Base-by-base conservation (phyloP, 1,140 invertebrate species). In the Cyrtorhinus lividipennis region DNA sequence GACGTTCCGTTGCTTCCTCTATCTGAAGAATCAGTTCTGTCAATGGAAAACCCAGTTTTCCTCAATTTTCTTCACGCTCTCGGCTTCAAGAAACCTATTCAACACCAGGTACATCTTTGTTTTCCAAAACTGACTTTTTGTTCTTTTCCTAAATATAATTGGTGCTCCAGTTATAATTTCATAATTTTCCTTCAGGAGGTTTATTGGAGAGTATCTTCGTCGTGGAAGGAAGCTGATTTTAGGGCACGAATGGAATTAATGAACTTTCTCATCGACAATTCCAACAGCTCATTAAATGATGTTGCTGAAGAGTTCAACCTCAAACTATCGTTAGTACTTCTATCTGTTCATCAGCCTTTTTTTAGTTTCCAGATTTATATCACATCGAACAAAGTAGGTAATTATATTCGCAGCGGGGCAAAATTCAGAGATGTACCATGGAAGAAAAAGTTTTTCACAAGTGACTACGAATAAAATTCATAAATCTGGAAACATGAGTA, bases 1-100 rank as follows among this genome's bases (percentile, higher is more conserved):
- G 63, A 64, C 24, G 63, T 64, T 18, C 63, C 63, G n/a, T 30
- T 64, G 20, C 27, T 64, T 13, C 63, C 63, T 23, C 30, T 64
- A 23, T 61, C 63, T 0, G 46, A 61, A 22, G 58, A 61, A 38
- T n/a, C 63, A 5, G 22, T 64, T 8, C 45, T 61, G 15, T 64
- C 63, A 1, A 56, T 64, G 18, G 63, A 64, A 23, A 56, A 64
- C 44, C 18, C 13, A 24, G 8, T 20, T 3, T 64, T 64, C 24
- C 25, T 48, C 20, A 12, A 26, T 1, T 61, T 64, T 26, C 30
- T 64, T 3, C 18, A 30, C 3, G 26, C 58, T 1, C 8, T 64
- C 22, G 63, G 63, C 12, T 24, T 64, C 23, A 53, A 26, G 24
- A 61, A 25, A 12, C 63, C 63, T 25, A 53, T 62, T 23, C 24